Evolutionary conservation across 2,888 invertebrate species (phyloP).

Genomic region (Euproctis similis): DNA sequence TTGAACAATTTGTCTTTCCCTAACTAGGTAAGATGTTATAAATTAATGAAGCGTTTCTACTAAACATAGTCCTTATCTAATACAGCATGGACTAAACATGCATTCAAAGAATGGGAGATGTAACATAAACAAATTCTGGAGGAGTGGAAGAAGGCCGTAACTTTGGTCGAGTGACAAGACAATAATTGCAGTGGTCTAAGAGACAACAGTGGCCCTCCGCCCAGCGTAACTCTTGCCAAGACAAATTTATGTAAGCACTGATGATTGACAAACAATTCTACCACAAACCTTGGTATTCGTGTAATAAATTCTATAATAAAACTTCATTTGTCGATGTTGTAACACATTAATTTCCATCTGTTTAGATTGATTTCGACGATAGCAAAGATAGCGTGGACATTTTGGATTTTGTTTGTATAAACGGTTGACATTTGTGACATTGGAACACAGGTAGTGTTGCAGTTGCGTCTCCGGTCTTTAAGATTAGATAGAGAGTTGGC

Average conservation of each 20-base stretch:
- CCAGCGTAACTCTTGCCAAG: conserved; percentile 45
- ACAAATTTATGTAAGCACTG: conserved; percentile 62
- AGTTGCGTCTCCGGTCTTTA: too few relatives aligned
- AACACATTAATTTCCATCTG: conserved; percentile 30
- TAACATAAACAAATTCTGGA: conserved; percentile 54
- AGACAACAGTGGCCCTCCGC: too few relatives aligned
- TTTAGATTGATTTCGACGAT: conserved; percentile 23
- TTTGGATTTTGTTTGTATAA: neutral
- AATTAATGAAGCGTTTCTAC: too few relatives aligned
- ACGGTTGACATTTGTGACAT: too few relatives aligned
- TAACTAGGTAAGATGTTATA: too few relatives aligned
- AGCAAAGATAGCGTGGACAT: conserved; percentile 11
- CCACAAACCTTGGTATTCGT: conserved; percentile 35
- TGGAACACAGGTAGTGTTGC: too few relatives aligned
- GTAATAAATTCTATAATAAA: conserved; percentile 38
- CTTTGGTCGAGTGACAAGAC: conserved; percentile 64
- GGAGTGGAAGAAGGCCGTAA: conserved; percentile 50
- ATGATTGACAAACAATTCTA: conserved; percentile 53
- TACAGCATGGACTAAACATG: too few relatives aligned
- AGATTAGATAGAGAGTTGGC: too few relatives aligned
- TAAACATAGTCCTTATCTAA: too few relatives aligned
- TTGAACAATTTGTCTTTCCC: too few relatives aligned
- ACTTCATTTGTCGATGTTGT: conserved; percentile 40
- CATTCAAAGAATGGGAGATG: conserved; percentile 42
- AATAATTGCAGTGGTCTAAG: conserved; percentile 59